Evolutionary conservation across 2,113 vertebrate species (phyloP).

Genomic region (Lota lota): DNA sequence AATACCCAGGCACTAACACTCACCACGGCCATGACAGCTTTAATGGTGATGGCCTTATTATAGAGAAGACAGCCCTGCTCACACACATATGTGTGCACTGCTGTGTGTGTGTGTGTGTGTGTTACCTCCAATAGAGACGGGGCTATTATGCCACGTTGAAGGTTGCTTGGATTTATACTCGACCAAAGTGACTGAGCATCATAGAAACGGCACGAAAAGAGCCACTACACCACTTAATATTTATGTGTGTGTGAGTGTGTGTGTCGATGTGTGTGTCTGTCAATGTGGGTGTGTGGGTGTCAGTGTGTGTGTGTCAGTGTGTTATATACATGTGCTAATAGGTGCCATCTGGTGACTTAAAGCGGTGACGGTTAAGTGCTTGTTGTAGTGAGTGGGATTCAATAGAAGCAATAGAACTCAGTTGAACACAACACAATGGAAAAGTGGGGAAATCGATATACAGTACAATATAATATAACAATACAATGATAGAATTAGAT

Average conservation of each 20-base stretch:
- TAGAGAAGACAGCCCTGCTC: conserved; percentile 63
- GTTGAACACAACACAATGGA: too few species aligned
- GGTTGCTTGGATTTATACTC: conserved; percentile 47
- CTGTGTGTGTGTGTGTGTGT: conserved; percentile 15
- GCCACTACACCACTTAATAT: not conserved
- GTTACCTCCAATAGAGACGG: conserved; percentile 60
- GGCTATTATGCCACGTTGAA: conserved; percentile 53
- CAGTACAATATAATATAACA: too few species aligned
- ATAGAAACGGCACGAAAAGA: conserved; percentile 46
- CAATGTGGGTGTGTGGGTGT: too few species aligned
- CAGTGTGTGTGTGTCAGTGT: too few species aligned
- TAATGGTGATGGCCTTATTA: conserved; percentile 82
- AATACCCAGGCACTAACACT: conserved; percentile 74
- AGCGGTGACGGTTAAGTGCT: too few species aligned
- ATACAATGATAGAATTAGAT: not conserved
- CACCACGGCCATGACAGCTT: conserved; percentile 73
- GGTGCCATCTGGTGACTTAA: too few species aligned
- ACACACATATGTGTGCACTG: conserved; percentile 6
- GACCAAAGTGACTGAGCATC: conserved; percentile 37
- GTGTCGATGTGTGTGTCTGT: too few species aligned
- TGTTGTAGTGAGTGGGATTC: too few species aligned
- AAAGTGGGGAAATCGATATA: too few species aligned
- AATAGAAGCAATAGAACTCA: too few species aligned
- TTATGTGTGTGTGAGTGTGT: not conserved
- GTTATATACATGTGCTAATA: too few species aligned